Base-by-base conservation (phyloP, 2,797 vertebrate species). In the Neomorphus geoffroyi region DNA sequence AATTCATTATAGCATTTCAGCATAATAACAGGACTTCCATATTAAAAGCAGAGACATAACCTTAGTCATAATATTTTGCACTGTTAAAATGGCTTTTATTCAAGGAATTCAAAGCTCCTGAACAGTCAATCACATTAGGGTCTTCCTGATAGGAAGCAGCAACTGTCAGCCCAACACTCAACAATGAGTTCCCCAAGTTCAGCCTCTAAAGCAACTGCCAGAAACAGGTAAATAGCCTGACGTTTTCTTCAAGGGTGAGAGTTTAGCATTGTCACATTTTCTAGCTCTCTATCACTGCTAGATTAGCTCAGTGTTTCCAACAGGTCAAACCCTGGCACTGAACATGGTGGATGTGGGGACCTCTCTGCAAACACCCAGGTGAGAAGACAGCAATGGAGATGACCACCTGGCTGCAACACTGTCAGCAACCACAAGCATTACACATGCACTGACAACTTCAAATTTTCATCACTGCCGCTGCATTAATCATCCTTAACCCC, bases 191-290 rank as follows among this genome's bases (percentile, higher is more conserved):
- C 70, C 85, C 7, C 3, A 60, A 56, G 45, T 60, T 81, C 69
- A 54, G 28, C 4, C 45, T 86, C 69, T 72, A 88, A 57, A 12
- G 2, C n/a, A 51, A 32, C 2, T 50, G 26, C n/a, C 54, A 65
- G 56, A 53, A 33, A 46, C 39, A 58, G 15, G 30, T 4, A 64
- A 77, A 58, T 2, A 15, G 67, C 23, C 18, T 5, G 4, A 37
- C 9, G 11, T n/a, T 75, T 78, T 48, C 39, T 19, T 28, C 24
- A 45, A 73, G 33, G 4, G 21, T 9, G 5, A 1, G 18, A 7
- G 9, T 39, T 65, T 0, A 0, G 33, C 27, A 88, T 2, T 4
- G 2, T 5, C 74, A n/a, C 0, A 0, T 53, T 89, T 73, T 53
- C 30, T 7, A 69, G 32, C 37, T 51, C 61, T 3, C 7, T n/a